Evolutionary conservation across 2,113 vertebrate species (phyloP).

Genomic region (Tragelaphus imberbis): DNA sequence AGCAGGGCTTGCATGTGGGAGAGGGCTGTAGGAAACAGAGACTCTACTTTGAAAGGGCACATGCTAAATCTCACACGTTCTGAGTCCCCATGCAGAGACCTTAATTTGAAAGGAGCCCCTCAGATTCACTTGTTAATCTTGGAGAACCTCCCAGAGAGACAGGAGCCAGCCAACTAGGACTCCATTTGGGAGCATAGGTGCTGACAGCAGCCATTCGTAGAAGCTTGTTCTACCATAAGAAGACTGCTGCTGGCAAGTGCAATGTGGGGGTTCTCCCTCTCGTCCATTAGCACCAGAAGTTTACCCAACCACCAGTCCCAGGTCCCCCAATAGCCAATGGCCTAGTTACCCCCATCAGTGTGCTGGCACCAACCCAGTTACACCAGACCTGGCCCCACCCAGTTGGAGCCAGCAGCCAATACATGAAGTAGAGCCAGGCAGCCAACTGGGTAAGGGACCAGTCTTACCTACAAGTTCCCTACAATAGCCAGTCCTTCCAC

Average conservation of each 20-base stretch:
- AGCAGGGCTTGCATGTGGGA: background rate
- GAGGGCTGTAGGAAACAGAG: background rate
- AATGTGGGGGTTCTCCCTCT: background rate
- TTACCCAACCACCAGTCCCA: background rate
- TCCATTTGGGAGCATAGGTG: background rate
- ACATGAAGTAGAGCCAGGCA: background rate
- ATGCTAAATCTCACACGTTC: background rate
- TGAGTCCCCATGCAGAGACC: background rate
- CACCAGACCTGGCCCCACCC: background rate
- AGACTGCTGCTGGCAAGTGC: background rate
- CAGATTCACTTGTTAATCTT: background rate
- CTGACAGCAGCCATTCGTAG: background rate
- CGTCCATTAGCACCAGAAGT: background rate
- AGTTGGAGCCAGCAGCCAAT: background rate
- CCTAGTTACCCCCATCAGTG: background rate
- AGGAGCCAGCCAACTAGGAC: background rate
- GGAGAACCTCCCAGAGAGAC: background rate
- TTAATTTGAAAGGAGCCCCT: background rate
- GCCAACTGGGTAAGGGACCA: background rate
- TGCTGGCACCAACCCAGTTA: background rate
- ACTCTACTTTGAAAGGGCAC: background rate
- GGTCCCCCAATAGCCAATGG: background rate
- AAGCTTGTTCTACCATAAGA: background rate
- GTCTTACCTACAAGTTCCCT: background rate
- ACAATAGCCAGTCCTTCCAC: background rate